A percentile compares a stretch with the other conserved stretches of the same genome.
These are phyloP conservation scores for Myotis brandtii DNA, from an alignment of 2,113 vertebrate species.

Conservation along the genomic window DNA sequence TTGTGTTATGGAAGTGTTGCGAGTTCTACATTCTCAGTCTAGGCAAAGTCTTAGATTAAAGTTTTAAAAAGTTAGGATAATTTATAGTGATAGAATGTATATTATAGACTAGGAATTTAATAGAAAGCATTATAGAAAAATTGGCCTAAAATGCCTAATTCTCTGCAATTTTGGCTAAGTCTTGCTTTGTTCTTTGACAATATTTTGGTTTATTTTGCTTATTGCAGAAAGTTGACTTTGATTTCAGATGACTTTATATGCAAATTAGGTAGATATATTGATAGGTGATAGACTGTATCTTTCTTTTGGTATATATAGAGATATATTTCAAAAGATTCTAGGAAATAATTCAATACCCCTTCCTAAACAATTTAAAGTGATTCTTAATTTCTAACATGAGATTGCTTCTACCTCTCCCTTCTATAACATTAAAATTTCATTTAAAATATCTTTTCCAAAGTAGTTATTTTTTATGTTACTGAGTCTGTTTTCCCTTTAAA, in stretches of 20 bases:
- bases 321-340: not conserved
- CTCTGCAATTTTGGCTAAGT: not conserved
- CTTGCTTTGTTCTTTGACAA: constrained; percentile 10
- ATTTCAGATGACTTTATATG: constrained; percentile 56
- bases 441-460: not conserved
- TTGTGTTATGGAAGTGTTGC: not conserved
- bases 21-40: not conserved
- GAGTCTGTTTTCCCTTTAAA: not conserved
- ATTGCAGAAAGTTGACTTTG: constrained; percentile 65
- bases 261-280: not conserved
- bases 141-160: constrained; percentile 14
- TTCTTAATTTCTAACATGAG: constrained; percentile 15
- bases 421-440: not conserved
- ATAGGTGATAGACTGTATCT: not conserved
- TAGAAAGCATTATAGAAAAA: not conserved
- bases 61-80: constrained; percentile 12
- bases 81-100: not conserved
- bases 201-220: constrained; percentile 39
- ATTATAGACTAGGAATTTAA: not conserved
- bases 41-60: not conserved
- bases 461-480: not conserved
- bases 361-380: not conserved
- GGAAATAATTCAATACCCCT: not conserved
- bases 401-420: not conserved
- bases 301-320: not conserved